Evolutionary conservation across 2,797 vertebrate species (phyloP).

Genomic region (Anniella stebbinsi): DNA sequence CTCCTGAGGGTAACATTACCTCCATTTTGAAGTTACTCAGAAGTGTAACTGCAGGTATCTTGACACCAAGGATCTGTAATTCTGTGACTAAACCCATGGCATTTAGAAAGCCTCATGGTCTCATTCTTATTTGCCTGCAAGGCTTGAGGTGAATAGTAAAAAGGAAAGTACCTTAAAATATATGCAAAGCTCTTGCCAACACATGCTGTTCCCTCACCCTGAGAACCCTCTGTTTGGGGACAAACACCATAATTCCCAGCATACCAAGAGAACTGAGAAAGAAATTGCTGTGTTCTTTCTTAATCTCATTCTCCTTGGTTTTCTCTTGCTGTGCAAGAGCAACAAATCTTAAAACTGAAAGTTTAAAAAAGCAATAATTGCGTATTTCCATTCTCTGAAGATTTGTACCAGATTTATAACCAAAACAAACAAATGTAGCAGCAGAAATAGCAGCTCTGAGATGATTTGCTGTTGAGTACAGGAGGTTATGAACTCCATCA

Average conservation of each 20-base stretch:
- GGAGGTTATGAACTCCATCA: not conserved
- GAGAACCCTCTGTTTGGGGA: conserved; percentile 11
- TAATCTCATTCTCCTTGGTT: conserved; percentile 13
- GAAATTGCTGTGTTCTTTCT: not conserved
- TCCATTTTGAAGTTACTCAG: conserved; percentile 13
- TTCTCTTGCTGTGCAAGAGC: conserved; percentile 18
- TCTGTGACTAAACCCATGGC: conserved; percentile 22
- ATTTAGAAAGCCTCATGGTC: conserved; percentile 28
- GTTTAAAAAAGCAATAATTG: not conserved
- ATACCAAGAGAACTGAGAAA: not conserved
- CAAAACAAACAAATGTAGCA: not conserved
- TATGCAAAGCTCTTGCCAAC: conserved; percentile 28
- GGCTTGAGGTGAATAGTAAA: conserved; percentile 37
- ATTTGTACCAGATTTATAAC: not conserved
- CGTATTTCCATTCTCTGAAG: conserved; percentile 8
- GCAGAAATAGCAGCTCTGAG: not conserved
- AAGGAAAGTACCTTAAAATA: not conserved
- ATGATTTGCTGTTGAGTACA: not conserved
- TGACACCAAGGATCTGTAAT: conserved; percentile 31
- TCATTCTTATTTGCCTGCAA: conserved; percentile 26
- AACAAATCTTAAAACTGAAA: conserved; percentile 25
- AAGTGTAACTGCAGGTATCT: not conserved
- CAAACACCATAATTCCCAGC: conserved; percentile 36
- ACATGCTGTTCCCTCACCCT: conserved; percentile 18
- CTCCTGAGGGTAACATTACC: not conserved